These are phyloP conservation scores for Mesitornis unicolor DNA, from an alignment of 2,113 vertebrate genomes.

Conservation along the genomic window DNA sequence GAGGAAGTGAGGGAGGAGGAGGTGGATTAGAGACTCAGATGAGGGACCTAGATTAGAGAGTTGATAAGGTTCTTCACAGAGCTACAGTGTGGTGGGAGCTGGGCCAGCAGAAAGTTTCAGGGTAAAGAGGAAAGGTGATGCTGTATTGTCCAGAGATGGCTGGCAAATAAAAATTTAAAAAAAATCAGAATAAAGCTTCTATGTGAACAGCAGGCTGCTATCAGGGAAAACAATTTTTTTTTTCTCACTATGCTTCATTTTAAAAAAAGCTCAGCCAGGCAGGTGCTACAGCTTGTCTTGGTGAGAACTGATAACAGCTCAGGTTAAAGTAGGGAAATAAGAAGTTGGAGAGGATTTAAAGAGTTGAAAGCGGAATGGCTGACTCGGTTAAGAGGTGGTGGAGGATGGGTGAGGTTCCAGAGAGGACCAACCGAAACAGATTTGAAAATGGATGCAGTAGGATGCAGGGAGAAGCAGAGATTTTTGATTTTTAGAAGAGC, in stretches of 20 bases:
- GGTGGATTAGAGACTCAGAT: too few relatives aligned
- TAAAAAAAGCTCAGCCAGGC: not conserved
- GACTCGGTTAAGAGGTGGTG: not conserved
- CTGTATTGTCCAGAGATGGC: not conserved
- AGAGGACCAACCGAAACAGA: not conserved
- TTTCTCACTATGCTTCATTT: not conserved
- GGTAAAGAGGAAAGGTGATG: not conserved
- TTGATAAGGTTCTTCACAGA: fast-evolving
- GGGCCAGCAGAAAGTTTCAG: not conserved
- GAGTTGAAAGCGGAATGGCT: not conserved
- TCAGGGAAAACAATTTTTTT: not conserved
- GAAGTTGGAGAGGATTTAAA: not conserved
- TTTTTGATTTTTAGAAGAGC: not conserved
- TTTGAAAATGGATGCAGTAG: not conserved
- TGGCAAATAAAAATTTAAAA: too few relatives aligned
- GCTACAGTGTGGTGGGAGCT: not conserved
- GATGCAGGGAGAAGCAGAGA: not conserved
- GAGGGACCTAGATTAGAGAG: too few relatives aligned
- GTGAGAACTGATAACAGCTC: not conserved
- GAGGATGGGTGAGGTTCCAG: not conserved
- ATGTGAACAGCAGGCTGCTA: not conserved
- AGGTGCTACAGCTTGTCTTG: not conserved
- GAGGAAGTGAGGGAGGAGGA: not conserved
- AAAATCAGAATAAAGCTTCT: not conserved
- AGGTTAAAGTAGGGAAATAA: not conserved